Conservation (phyloP, 2,113 vertebrate species). For the Calidris pugnax region DNA sequence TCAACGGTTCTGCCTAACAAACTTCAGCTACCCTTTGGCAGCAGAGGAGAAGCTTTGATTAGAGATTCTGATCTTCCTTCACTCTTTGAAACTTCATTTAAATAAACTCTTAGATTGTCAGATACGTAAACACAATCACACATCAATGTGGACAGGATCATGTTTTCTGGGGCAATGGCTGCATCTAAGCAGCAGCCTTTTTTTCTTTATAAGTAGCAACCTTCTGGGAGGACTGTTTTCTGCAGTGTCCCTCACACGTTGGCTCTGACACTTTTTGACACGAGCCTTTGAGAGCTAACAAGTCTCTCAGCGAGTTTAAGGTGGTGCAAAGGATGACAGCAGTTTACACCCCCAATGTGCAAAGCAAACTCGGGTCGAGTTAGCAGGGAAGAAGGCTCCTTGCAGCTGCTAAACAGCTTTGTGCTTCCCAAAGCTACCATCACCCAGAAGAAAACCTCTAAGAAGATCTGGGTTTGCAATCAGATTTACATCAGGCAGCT, state of each 20-base stretch:
- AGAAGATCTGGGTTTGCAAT: background rate
- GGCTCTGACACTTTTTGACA: background rate
- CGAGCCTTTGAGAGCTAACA: background rate
- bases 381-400: background rate
- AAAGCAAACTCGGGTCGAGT: background rate
- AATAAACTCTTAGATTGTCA: background rate
- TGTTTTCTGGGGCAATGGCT: background rate
- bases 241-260: background rate
- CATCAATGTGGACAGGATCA: background rate
- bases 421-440: background rate
- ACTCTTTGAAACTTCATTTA: background rate
- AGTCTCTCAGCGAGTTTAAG: background rate
- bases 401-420: background rate
- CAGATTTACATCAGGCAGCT: background rate
- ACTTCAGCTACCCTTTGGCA: background rate
- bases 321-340: background rate
- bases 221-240: background rate
- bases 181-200: background rate
- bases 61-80: background rate
- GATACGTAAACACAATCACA: background rate
- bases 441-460: background rate
- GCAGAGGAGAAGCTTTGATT: background rate
- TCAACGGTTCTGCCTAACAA: background rate
- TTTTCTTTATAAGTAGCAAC: background rate
- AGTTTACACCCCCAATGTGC: background rate